These are phyloP conservation scores for Elmis aenea DNA, from an alignment of 2,888 invertebrate species.

Conservation along the genomic window DNA sequence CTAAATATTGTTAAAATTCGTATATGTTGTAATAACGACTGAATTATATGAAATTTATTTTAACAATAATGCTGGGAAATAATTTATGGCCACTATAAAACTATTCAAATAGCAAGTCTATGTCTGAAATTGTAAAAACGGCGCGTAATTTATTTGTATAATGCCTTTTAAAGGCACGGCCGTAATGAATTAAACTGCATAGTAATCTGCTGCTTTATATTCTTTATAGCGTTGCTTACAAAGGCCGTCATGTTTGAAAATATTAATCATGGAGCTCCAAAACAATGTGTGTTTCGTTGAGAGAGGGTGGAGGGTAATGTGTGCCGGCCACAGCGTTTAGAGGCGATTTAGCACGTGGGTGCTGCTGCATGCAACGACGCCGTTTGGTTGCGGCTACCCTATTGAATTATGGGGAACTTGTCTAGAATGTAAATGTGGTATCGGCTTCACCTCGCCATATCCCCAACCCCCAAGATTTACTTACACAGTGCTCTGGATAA, in stretches of 20 bases:
- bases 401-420: slow-evolving; percentile 30
- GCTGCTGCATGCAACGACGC: slow-evolving; percentile 15
- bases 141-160: slow-evolving; percentile 32
- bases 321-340: slow-evolving; percentile 23
- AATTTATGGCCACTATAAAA: slow-evolving; percentile 24
- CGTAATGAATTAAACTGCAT: slow-evolving; percentile 33
- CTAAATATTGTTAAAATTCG: too few species aligned
- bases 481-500: slow-evolving; percentile 27
- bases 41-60: slow-evolving; percentile 9
- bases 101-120: slow-evolving; percentile 12
- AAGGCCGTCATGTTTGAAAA: slow-evolving; percentile 34
- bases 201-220: slow-evolving; percentile 33
- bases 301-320: slow-evolving; percentile 13
- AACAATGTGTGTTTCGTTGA: slow-evolving; percentile 29
- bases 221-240: slow-evolving; percentile 30
- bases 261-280: slow-evolving; percentile 34
- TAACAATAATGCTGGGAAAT: slow-evolving; percentile 13
- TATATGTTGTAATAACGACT: slow-evolving; percentile 7
- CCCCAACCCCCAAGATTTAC: slow-evolving; percentile 29
- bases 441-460: slow-evolving; percentile 17
- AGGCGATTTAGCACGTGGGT: slow-evolving; percentile 30
- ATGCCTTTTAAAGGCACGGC: slow-evolving; percentile 31
- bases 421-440: slow-evolving; percentile 25
- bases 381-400: slow-evolving; percentile 19
- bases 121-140: slow-evolving; percentile 27